Evolutionary conservation across 2,888 invertebrate genomes (phyloP).

Genomic region (Chaitophorus viminalis): DNA sequence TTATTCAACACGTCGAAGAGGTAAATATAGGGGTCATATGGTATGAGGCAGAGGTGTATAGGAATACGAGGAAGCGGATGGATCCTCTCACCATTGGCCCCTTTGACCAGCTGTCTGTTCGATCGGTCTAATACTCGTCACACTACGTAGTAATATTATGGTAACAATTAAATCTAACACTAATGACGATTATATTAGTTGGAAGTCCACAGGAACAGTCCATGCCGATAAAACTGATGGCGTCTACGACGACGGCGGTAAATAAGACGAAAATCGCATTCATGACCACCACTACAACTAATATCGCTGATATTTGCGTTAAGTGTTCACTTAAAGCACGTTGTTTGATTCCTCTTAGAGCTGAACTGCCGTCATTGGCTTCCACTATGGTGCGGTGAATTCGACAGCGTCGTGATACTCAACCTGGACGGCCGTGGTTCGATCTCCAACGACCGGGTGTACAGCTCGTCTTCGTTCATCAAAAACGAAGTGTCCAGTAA

Average conservation of each 20-base stretch:
- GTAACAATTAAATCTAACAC: not conserved
- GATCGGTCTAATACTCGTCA: not conserved
- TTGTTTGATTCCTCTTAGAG: slow-evolving; percentile 48
- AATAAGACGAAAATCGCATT: not conserved
- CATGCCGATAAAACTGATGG: too few species aligned
- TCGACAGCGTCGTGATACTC: slow-evolving; percentile 67
- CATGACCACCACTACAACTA: not conserved
- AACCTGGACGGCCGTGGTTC: slow-evolving; percentile 80
- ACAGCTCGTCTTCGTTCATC: slow-evolving; percentile 83
- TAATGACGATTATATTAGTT: too few species aligned
- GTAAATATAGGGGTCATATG: not conserved
- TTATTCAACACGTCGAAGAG: not conserved
- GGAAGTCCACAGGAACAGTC: too few species aligned
- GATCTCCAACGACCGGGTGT: slow-evolving; percentile 82
- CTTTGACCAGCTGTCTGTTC: not conserved
- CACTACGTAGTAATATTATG: not conserved
- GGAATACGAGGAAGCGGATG: not conserved
- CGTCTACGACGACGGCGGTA: not conserved
- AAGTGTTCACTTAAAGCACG: slow-evolving; percentile 48
- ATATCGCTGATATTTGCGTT: too few species aligned
- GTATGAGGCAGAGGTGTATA: not conserved
- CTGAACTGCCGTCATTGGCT: slow-evolving; percentile 57
- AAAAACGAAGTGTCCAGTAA: slow-evolving; percentile 81
- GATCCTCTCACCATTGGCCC: not conserved
- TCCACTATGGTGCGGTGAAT: slow-evolving; percentile 62